Base-by-base conservation (phyloP, 2,888 invertebrate species). In the Orchesellides sinensis region DNA sequence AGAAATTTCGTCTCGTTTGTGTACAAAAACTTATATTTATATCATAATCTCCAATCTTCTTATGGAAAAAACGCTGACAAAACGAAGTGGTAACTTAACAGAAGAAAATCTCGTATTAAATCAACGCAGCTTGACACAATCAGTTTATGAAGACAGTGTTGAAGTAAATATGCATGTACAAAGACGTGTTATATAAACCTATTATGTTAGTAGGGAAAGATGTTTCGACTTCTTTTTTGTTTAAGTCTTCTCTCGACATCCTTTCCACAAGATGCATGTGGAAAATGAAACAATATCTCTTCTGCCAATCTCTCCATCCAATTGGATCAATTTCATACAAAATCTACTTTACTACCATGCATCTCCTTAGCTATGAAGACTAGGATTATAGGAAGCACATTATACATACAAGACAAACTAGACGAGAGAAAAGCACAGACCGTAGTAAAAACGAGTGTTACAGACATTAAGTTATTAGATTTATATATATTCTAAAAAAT, bases 381-480 rank as follows among this genome's bases (percentile, higher is more conserved):
- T 12, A 32, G 40, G 14, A 40, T 40, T 40, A 40, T n/a, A 40
- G n/a, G n/a, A 40, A 10, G 40, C 10, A 40, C 32, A 32, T 32
- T 32, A 10, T 6, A 32, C 40, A 40, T 40, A 8, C 40, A 12
- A 12, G 12, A 40, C 40, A 40, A 12, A 40, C 12, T 40, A 40
- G 8, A 40, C 12, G 8, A 10, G 40, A 40, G 40, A 6, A 6
- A 40, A 40, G 8, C 6, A 40, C n/a, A 17, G 23, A 52, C 4
- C 45, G 45, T 47, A 25, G 14, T 40, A 25, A 12, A 12, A 17
- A 23, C 6, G 23, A 52, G 49, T 68, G 68, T 68, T 68, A 40
- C 35, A 19, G 68, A 68, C 68, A 68, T 68, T 68, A 68, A 68
- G 32, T 68, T 68, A 68, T 68, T 68, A 68, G 68, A 68, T 68